Percentiles rank a stretch among this genome's conserved stretches.
Evolutionary conservation across 1,140 invertebrate genomes (phyloP).

Genomic region (Steinernema feltiae): DNA sequence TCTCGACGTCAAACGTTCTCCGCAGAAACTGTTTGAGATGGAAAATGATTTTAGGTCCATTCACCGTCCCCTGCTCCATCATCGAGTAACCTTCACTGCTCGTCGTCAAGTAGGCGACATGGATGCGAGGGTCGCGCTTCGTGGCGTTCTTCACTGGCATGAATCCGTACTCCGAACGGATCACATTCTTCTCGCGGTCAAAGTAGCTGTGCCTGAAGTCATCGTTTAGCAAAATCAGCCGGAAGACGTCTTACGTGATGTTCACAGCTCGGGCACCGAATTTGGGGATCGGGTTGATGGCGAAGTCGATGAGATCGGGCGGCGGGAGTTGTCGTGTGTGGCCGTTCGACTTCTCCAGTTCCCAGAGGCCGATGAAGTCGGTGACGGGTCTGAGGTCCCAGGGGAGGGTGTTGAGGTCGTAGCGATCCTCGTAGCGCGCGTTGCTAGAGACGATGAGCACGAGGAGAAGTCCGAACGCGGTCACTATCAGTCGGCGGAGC

Average conservation of each 20-base stretch:
- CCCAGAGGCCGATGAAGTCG: slow-evolving; percentile 56
- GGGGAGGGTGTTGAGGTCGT: slow-evolving; percentile 51
- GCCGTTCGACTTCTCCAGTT: slow-evolving; percentile 30
- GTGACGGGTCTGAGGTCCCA: slow-evolving; percentile 52
- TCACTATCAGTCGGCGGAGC: background rate
- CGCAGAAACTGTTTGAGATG: slow-evolving; percentile 56
- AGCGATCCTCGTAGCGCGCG: slow-evolving; percentile 22
- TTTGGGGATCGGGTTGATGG: slow-evolving; percentile 57
- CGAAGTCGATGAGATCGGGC: slow-evolving; percentile 56
- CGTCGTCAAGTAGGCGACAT: slow-evolving; percentile 56
- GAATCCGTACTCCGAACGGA: slow-evolving; percentile 55
- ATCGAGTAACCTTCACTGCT: slow-evolving; percentile 57
- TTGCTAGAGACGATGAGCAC: background rate
- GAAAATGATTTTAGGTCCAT: slow-evolving; percentile 53
- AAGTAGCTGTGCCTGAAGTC: slow-evolving; percentile 52
- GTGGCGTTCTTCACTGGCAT: slow-evolving; percentile 58
- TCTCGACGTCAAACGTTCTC: slow-evolving; percentile 54
- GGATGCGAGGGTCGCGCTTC: slow-evolving; percentile 53
- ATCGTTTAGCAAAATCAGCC: background rate
- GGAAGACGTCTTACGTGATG: slow-evolving; percentile 45
- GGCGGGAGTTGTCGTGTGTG: slow-evolving; percentile 45
- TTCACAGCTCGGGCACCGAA: slow-evolving; percentile 56
- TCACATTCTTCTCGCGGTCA: slow-evolving; percentile 44
- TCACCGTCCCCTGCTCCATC: slow-evolving; percentile 57
- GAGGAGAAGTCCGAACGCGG: background rate